Evolutionary conservation across 2,113 vertebrate genomes (phyloP).

Genomic region (Ancistrus triradiatus): DNA sequence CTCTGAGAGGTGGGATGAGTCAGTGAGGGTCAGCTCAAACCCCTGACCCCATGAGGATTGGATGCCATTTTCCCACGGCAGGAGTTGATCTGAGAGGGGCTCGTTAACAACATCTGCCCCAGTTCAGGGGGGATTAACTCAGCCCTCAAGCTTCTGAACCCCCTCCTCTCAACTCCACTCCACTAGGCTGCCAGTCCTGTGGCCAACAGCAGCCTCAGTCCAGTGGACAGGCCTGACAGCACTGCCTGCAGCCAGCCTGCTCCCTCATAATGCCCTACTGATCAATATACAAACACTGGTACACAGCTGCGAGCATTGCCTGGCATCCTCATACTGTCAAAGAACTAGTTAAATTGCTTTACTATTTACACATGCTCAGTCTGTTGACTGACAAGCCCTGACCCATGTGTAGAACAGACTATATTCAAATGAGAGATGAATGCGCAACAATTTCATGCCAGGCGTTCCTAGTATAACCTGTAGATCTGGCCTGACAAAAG

Average conservation of each 20-base stretch:
- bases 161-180: slow-evolving; percentile 43
- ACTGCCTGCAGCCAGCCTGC: slow-evolving; percentile 46
- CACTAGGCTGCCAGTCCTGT: slow-evolving; percentile 60
- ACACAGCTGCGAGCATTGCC: not conserved
- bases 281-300: slow-evolving; percentile 29
- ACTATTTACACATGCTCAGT: slow-evolving; percentile 32
- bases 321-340: slow-evolving; percentile 15
- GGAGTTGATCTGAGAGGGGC: slow-evolving; percentile 73
- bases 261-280: slow-evolving; percentile 8
- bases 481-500: slow-evolving; percentile 56
- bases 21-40: slow-evolving; percentile 68
- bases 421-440: not conserved
- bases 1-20: slow-evolving; percentile 61
- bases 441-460: slow-evolving; percentile 26
- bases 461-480: slow-evolving; percentile 54
- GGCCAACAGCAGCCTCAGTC: slow-evolving; percentile 53
- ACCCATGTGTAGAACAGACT: not conserved
- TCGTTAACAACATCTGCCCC: slow-evolving; percentile 79
- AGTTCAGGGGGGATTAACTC: slow-evolving; percentile 70
- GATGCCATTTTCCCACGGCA: slow-evolving; percentile 76
- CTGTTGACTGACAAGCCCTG: slow-evolving; percentile 13
- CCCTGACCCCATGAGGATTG: slow-evolving; percentile 75
- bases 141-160: slow-evolving; percentile 59
- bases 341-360: slow-evolving; percentile 32
- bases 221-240: slow-evolving; percentile 53